phyloP scores from a whole-genome alignment of 2,797 vertebrate genomes.

The Amphiprion clarkii region DNA sequence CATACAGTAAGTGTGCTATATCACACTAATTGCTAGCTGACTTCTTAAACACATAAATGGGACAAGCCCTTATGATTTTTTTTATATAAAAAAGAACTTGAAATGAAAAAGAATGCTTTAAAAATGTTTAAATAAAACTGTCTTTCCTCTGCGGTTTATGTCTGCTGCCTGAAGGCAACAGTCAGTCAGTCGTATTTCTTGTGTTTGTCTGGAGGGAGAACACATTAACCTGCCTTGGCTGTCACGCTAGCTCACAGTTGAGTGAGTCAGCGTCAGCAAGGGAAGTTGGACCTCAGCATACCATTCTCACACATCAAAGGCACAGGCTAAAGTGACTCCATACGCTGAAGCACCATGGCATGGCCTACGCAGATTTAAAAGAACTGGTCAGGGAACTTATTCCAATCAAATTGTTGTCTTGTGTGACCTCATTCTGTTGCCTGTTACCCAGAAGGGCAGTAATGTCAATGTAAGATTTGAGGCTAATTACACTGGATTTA shows the following conservation, averaged over 20 bases:
- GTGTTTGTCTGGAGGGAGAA: conserved; percentile 62
- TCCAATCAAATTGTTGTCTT: conserved; percentile 15
- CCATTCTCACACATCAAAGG: conserved; percentile 70
- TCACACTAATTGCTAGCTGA: conserved; percentile 28
- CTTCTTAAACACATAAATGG: conserved; percentile 39
- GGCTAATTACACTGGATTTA: conserved; percentile 43
- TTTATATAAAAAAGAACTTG: conserved; percentile 7
- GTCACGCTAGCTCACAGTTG: conserved; percentile 68
- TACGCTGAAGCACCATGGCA: conserved; percentile 15
- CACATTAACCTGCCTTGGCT: conserved; percentile 75
- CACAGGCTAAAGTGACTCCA: conserved; percentile 58
- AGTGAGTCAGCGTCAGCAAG: conserved; percentile 58
- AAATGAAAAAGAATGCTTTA: conserved; percentile 38
- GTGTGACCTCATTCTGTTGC: conserved; percentile 20
- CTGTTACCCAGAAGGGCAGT: not conserved
- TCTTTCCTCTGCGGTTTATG: conserved; percentile 29
- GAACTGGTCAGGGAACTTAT: not conserved
- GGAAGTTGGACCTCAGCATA: conserved; percentile 61
- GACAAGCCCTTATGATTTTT: conserved; percentile 46
- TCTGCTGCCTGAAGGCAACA: conserved; percentile 53
- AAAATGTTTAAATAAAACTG: conserved; percentile 47
- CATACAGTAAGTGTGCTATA: conserved; percentile 17
- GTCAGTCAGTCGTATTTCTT: conserved; percentile 60
- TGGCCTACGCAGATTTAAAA: conserved; percentile 8
- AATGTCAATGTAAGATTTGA: conserved; percentile 9